Percentiles rank a stretch among this genome's conserved stretches.
Conservation (phyloP, 1,140 invertebrate genomes). For the Lordiphosa stackelbergi region DNA sequence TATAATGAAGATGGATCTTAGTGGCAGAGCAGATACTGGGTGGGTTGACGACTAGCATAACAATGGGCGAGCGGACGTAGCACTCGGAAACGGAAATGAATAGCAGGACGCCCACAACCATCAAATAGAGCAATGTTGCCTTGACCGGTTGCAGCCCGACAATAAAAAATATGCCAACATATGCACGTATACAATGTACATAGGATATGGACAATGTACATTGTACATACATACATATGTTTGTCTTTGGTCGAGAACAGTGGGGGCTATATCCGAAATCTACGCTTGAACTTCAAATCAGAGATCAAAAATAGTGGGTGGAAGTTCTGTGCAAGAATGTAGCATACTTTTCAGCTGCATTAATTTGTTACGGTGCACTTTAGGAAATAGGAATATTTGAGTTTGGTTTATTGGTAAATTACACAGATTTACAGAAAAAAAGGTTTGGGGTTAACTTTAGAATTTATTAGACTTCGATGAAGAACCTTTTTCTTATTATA, state of each 20-base stretch:
- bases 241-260: slow-evolving; percentile 10
- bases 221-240: not conserved
- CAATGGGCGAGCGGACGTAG: slow-evolving; percentile 54
- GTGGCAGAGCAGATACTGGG: slow-evolving; percentile 11
- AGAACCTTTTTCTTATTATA: too few species aligned
- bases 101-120: slow-evolving; percentile 53
- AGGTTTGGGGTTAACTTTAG: too few species aligned
- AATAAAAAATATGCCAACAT: slow-evolving; percentile 22
- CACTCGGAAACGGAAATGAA: slow-evolving; percentile 67
- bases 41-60: slow-evolving; percentile 40
- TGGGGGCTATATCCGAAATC: not conserved
- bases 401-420: too few species aligned
- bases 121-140: slow-evolving; percentile 5
- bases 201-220: not conserved
- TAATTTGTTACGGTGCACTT: too few species aligned
- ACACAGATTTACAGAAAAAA: too few species aligned
- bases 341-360: too few species aligned
- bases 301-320: too few species aligned
- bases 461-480: too few species aligned
- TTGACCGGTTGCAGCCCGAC: slow-evolving; percentile 8
- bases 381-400: too few species aligned
- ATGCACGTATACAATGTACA: slow-evolving; percentile 16
- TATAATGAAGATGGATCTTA: slow-evolving; percentile 53
- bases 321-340: too few species aligned
- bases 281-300: too few species aligned